Conservation (phyloP, 2,113 vertebrate species). For the Seriola rivoliana region DNA sequence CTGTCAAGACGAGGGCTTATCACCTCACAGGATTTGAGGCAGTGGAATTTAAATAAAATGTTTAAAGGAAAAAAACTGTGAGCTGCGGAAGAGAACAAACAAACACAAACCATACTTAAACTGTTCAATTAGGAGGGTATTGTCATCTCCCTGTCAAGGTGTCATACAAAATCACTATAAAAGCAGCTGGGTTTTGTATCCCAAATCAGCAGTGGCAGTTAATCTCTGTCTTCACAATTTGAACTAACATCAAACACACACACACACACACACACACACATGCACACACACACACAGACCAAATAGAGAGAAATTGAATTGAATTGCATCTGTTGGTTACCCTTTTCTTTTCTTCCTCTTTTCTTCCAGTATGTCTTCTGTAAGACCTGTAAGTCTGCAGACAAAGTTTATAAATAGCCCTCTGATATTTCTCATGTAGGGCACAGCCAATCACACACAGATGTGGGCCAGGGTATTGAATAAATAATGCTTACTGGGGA, state of each 20-base stretch:
- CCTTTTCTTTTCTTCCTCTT: neutral
- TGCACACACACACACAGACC: neutral
- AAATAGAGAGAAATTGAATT: constrained; percentile 21
- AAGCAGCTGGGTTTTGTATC: constrained; percentile 16
- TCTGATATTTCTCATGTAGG: constrained; percentile 79
- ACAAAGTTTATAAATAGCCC: constrained; percentile 77
- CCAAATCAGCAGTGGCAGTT: constrained; percentile 43
- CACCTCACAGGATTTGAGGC: constrained; percentile 33
- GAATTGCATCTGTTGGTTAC: constrained; percentile 7
- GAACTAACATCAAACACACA: constrained; percentile 43
- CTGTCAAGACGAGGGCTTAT: constrained; percentile 38
- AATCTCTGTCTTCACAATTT: constrained; percentile 24
- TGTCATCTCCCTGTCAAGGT: constrained; percentile 42
- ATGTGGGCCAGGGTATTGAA: constrained; percentile 76
- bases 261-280: constrained; percentile 4
- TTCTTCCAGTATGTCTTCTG: constrained; percentile 16
- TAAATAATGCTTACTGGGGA: constrained; percentile 80
- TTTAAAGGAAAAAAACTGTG: neutral
- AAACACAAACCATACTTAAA: constrained; percentile 23
- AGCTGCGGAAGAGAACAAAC: neutral
- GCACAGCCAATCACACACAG: constrained; percentile 66
- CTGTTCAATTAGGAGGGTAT: constrained; percentile 43
- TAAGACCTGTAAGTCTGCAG: constrained; percentile 43
- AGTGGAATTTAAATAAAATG: constrained; percentile 15
- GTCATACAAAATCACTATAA: neutral